Evolutionary conservation across 2,113 vertebrate genomes (phyloP).

Genomic region (Regulus satrapa): DNA sequence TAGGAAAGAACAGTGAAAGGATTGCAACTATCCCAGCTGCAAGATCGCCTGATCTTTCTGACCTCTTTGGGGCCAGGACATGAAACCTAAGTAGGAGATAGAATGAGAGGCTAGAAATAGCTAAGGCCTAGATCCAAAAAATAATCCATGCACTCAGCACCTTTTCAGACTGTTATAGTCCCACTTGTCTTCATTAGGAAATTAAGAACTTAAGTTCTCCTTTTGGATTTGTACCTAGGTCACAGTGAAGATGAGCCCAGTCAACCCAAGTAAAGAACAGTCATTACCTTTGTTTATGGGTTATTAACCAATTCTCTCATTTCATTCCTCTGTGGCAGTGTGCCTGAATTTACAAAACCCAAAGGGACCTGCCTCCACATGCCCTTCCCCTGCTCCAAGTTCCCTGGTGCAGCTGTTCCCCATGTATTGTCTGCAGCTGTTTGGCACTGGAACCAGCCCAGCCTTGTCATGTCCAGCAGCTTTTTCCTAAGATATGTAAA

Average conservation of each 20-base stretch:
- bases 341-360: neutral
- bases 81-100: neutral
- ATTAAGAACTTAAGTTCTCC: neutral
- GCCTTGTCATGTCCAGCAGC: neutral
- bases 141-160: neutral
- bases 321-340: neutral
- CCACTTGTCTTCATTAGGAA: neutral
- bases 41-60: neutral
- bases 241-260: neutral
- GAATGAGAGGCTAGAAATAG: neutral
- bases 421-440: neutral
- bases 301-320: neutral
- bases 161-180: neutral
- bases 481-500: neutral
- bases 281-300: neutral
- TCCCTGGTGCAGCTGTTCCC: neutral
- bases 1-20: neutral
- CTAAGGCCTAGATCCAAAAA: neutral
- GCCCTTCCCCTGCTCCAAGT: neutral
- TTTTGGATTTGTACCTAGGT: neutral
- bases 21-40: neutral
- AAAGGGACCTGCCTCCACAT: neutral
- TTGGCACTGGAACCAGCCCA: neutral
- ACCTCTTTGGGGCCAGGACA: neutral
- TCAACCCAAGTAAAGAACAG: neutral